Evolutionary conservation across 2,888 invertebrate species (phyloP).

Genomic region (Amphipyra tragopoginis): DNA sequence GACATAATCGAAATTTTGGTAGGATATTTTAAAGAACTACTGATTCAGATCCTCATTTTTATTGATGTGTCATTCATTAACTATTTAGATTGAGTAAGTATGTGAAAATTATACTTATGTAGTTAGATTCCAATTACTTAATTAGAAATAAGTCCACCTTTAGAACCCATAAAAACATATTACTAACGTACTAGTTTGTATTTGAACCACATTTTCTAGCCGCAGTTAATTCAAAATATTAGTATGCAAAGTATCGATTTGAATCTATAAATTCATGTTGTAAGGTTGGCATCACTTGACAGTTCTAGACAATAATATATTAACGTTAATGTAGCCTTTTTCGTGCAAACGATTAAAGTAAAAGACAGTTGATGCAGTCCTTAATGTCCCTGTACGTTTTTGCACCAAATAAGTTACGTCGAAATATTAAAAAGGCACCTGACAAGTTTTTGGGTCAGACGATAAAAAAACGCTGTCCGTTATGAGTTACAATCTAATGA

Average conservation of each 20-base stretch:
- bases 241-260: conserved; percentile 43
- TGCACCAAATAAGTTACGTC: conserved; percentile 72
- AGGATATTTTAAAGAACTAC: no score
- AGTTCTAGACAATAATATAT: conserved; percentile 63
- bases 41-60: no score
- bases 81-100: no score
- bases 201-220: conserved; percentile 6
- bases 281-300: conserved; percentile 56
- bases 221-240: conserved; percentile 32
- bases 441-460: conserved; percentile 70
- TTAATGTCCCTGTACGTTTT: conserved; percentile 69
- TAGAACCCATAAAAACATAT: neutral
- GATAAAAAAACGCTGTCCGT: conserved; percentile 81
- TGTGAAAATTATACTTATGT: neutral
- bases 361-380: conserved; percentile 65
- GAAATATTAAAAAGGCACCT: conserved; percentile 75
- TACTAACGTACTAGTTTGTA: conserved; percentile 10
- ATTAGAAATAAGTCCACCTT: conserved; percentile 1
- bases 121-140: neutral
- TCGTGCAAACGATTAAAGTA: conserved; percentile 50
- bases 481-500: conserved; percentile 86
- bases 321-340: conserved; percentile 47
- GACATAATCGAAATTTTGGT: no score
- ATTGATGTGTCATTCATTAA: no score
- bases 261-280: conserved; percentile 34